Evolutionary conservation across 2,888 invertebrate genomes (phyloP), one percentile per base, ranked within the genome.

Genomic region (Polylopha cassiicola): DNA sequence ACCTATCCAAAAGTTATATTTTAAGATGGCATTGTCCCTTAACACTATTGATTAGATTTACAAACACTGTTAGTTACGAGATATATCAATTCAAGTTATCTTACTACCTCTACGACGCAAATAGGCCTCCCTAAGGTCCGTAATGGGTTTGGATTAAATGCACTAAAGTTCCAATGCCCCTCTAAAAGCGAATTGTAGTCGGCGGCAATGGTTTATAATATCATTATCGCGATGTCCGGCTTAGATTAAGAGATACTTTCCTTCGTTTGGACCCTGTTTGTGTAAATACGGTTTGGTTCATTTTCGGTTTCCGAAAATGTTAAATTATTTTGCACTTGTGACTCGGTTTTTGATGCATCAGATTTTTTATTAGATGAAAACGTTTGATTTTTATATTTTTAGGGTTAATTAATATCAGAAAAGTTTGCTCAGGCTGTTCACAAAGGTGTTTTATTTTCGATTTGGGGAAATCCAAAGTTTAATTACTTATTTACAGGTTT

Each of bases 151-250:
- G 68, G 73, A 77, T 77, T 77, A 75, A 77, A 75, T 72, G 69
- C 68, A 71, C 67, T 66, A 73, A 75, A 71, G 72, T 69, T 59
- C 57, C 73, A 70, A 73, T 72, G 73, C 60, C 71, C 70, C 69
- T 75, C 78, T 78, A 76, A 77, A 78, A 80, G 78, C 73, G 72
- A 76, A 78, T 73, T 71, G 75, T 75, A 76, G 78, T 76, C 69
- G 58, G 53, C 58, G 63, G 64, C 65, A 60, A 73, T 70, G 74
- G 76, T 75, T 73, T 77, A 77, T 79, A 78, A 78, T 74, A 70
- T 69, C 61, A 68, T 77, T 77, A 80, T 69, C 69, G 58, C 61
- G 66, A 70, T 72, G 77, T 74, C 76, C 74, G 65, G 73, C 67
- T 65, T 58, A 76, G 75, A 77, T 76, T 70, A 74, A 67, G 67